Evolutionary conservation across 2,113 vertebrate species (phyloP), one percentile per base, ranked within the genome.

Genomic region (Excalfactoria chinensis): DNA sequence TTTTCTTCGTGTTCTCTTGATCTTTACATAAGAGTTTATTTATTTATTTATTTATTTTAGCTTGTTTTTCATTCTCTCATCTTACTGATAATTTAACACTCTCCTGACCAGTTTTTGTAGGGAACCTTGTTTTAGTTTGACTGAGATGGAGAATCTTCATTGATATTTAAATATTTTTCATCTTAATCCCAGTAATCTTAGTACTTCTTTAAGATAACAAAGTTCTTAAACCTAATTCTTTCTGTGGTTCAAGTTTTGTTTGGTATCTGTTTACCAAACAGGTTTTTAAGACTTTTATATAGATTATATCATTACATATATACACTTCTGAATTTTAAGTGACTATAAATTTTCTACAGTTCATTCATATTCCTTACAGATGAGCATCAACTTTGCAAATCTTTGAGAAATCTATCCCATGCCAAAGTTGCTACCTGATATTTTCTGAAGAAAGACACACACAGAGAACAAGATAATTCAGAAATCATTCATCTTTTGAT

Each of bases 381-480:
- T 26, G 4, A 1, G 44, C 37, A 59, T 37, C 34, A 88, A 19
- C 8, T 53, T 87, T 72, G 6, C 7, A 79, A 71, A 9, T 49
- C 37, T 63, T 34, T 59, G 25, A 8, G 13, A 28, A 84, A 63
- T 9, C 1, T 64, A 32, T 3, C 5, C 26, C 0, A 0, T 30
- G 83, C 2, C 2, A 56, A 41, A 76, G 4, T 46, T 89, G 14
- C 22, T 44, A 73, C 6, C 22, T 9, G 11, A 64, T 55, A 10
- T 10, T 85, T 83, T 37, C 37, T 74, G 30, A 89, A 77, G 13
- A 11, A 93, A 68, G 30, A 81, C 13, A 5, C 2, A 13, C 8
- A 41, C 2, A 71, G 71, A 30, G 2, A 41, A 59, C 67, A 86
- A 37, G 26, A 55, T 1, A 77, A 71, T 1, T n/a, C 77, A 63